phyloP scores from a whole-genome alignment of 1,140 invertebrate genomes.

The Polyergus mexicanus region DNA sequence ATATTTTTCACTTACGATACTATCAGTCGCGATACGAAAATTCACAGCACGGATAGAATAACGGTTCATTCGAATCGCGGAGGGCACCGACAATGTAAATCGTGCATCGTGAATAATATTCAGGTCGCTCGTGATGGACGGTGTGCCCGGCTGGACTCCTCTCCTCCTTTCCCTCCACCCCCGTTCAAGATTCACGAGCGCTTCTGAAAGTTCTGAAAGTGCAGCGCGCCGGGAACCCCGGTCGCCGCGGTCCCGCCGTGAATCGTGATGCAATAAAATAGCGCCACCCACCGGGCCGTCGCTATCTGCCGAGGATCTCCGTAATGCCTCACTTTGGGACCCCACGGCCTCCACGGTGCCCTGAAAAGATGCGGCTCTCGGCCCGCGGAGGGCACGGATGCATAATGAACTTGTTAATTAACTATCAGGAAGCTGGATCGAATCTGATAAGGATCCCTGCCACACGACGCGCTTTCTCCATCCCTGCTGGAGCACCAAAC shows the following conservation, averaged over 20 bases:
- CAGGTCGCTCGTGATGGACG: conserved; percentile 58
- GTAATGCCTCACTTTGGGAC: conserved; percentile 85
- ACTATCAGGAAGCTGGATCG: conserved; percentile 86
- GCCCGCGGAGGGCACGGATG: conserved; percentile 81
- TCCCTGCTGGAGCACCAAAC: conserved; percentile 75
- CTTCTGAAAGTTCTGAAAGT: conserved; percentile 71
- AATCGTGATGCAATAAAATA: conserved; percentile 86
- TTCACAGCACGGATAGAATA: conserved; percentile 22
- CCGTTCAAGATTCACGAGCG: conserved; percentile 70
- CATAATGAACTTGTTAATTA: conserved; percentile 87
- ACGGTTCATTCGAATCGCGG: conserved; percentile 19
- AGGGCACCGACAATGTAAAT: conserved; percentile 47
- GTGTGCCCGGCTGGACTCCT: conserved; percentile 1
- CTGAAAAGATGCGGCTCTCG: conserved; percentile 70
- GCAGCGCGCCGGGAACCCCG: conserved; percentile 52
- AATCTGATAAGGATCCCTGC: conserved; percentile 85
- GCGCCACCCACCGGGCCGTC: conserved; percentile 85
- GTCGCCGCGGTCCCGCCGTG: conserved; percentile 38
- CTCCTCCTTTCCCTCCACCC: too few species aligned
- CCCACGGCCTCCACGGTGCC: conserved; percentile 64
- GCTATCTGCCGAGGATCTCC: conserved; percentile 84
- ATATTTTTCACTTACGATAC: background rate
- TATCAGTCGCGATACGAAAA: conserved; percentile 16
- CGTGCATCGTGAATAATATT: conserved; percentile 61
- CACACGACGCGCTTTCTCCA: conserved; percentile 83